Percentiles rank a stretch among this genome's conserved stretches.
These are phyloP conservation scores for Theocolax elegans DNA, from an alignment of 1,140 invertebrate species.

Conservation along the genomic window DNA sequence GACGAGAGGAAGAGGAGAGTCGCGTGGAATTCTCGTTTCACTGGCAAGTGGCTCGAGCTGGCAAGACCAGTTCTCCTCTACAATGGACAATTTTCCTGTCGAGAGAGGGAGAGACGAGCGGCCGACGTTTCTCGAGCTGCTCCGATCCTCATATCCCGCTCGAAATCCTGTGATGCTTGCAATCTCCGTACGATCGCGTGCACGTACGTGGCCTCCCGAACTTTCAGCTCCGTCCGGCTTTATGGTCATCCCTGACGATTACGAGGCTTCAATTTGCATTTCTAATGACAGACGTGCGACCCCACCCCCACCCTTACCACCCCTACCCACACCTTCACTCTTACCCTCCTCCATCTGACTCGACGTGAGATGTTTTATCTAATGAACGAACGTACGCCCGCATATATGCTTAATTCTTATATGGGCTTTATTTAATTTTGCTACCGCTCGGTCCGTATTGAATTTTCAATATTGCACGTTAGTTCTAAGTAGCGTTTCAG, in stretches of 20 bases:
- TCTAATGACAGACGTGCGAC: constrained; percentile 1
- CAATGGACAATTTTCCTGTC: constrained; percentile 15
- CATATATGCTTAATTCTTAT: too few relatives aligned
- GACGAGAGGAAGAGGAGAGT: too few relatives aligned
- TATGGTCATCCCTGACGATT: constrained; percentile 5
- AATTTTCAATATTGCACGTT: too few relatives aligned
- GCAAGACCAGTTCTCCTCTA: background rate
- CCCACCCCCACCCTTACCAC: too few relatives aligned
- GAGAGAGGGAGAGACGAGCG: background rate
- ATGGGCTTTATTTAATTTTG: too few relatives aligned
- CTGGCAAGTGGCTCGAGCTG: constrained; percentile 5
- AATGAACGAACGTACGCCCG: background rate
- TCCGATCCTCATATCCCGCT: background rate
- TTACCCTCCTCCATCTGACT: too few relatives aligned
- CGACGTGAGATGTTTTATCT: background rate
- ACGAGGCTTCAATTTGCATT: constrained; percentile 32
- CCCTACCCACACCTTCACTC: too few relatives aligned
- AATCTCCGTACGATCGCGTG: constrained; percentile 1
- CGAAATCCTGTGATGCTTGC: background rate
- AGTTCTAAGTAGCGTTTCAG: too few relatives aligned
- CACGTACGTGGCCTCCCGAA: too few relatives aligned
- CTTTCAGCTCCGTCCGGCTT: too few relatives aligned
- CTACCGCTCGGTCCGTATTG: too few relatives aligned
- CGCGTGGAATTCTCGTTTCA: constrained; percentile 6
- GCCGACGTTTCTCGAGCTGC: too few relatives aligned